These are phyloP conservation scores for Equus quagga DNA, from an alignment of 2,113 vertebrate species.

Conservation along the genomic window DNA sequence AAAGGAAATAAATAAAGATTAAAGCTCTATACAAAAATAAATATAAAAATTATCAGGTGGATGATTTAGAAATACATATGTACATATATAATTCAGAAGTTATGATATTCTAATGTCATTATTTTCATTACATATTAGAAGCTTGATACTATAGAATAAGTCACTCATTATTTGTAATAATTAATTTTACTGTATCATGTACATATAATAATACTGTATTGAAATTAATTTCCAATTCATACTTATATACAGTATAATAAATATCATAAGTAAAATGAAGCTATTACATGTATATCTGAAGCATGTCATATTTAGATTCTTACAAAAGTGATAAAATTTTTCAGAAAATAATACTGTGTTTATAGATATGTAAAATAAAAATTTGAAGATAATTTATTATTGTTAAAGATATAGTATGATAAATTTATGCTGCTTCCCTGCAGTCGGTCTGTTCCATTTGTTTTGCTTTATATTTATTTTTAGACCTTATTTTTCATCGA, in stretches of 20 bases:
- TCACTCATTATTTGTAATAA: not conserved
- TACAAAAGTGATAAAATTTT: not conserved
- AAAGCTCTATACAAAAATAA: constrained; percentile 17
- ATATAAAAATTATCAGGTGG: not conserved
- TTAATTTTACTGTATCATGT: not conserved
- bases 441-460: not conserved
- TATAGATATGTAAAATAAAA: not conserved
- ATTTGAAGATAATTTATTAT: constrained; percentile 19
- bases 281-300: not conserved
- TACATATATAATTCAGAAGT: not conserved
- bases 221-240: not conserved
- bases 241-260: not conserved
- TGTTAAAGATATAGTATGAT: constrained; percentile 32
- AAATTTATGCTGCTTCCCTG: not conserved
- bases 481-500: not conserved
- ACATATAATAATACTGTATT: constrained; percentile 7
- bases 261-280: constrained; percentile 17
- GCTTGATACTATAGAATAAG: not conserved
- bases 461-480: constrained; percentile 74
- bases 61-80: not conserved
- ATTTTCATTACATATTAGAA: not conserved
- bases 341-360: not conserved
- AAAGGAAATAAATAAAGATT: not conserved
- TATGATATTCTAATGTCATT: not conserved
- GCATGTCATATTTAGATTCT: not conserved